Conservation (phyloP, 2,888 invertebrate species). For the Xestobium rufovillosum region DNA sequence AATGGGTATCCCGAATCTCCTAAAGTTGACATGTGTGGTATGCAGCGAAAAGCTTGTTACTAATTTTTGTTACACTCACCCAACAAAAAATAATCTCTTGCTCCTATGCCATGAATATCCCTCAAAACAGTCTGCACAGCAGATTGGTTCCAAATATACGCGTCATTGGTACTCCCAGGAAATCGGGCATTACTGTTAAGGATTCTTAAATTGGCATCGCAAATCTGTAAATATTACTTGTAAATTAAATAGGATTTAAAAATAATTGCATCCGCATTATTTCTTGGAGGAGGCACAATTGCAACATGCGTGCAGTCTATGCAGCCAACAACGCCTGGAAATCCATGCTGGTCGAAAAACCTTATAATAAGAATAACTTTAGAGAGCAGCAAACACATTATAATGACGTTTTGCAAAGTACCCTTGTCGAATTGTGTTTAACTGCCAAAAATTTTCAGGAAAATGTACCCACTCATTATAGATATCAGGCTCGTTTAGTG, state of each 20-base stretch:
- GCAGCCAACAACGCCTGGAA: constrained; percentile 14
- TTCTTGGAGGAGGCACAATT: constrained; percentile 16
- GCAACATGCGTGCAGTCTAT: constrained; percentile 19
- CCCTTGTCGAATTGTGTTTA: constrained; percentile 10
- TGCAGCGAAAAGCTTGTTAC: neutral
- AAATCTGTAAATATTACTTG: constrained; percentile 17
- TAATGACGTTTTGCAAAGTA: neutral
- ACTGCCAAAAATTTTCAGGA: constrained; percentile 14
- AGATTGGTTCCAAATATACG: constrained; percentile 16
- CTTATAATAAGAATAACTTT: neutral
- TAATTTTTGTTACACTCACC: neutral
- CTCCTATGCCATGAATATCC: constrained; percentile 5
- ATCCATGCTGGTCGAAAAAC: neutral
- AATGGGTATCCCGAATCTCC: constrained; percentile 16
- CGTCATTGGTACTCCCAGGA: constrained; percentile 20
- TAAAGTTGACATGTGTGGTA: constrained; percentile 7
- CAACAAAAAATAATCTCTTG: constrained; percentile 6
- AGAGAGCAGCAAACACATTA: constrained; percentile 1
- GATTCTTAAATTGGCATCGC: constrained; percentile 18
- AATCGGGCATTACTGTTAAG: constrained; percentile 19
- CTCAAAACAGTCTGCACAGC: constrained; percentile 7
- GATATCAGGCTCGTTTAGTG: constrained; percentile 14
- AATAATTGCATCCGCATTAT: constrained; percentile 2
- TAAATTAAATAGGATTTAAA: constrained; percentile 6
- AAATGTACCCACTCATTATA: constrained; percentile 19